Conservation (phyloP, 2,113 vertebrate genomes). For the Perognathus longimembris region DNA sequence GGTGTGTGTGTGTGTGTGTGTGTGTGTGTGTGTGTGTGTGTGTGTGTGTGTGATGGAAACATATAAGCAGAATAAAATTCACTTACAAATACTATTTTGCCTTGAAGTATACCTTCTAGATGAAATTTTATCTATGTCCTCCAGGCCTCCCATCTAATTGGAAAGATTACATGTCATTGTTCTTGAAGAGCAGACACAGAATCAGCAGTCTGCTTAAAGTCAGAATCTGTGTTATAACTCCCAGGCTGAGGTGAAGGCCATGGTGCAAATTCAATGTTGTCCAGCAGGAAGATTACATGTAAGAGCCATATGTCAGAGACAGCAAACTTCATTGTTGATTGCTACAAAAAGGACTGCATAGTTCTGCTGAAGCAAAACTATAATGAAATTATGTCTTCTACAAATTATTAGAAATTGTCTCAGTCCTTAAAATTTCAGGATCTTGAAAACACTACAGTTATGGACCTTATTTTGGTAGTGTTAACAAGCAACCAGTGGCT, state of each 20-base stretch:
- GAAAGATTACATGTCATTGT: background rate
- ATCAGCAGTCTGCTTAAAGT: background rate
- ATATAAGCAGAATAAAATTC: background rate
- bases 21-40: background rate
- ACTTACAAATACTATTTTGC: slow-evolving; percentile 25
- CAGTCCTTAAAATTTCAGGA: slow-evolving; percentile 12
- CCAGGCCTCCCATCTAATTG: background rate
- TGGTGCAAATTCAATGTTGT: background rate
- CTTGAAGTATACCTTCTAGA: background rate
- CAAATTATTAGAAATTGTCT: slow-evolving; percentile 29
- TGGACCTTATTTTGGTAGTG: slow-evolving; percentile 37
- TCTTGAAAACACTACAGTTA: background rate
- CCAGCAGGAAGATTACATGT: background rate
- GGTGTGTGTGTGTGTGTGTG: background rate
- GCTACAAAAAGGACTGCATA: background rate
- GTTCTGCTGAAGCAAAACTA: background rate
- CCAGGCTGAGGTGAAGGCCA: background rate
- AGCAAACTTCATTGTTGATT: background rate
- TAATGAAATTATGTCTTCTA: background rate
- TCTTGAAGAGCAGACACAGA: background rate
- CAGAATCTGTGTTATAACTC: background rate
- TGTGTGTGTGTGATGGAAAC: background rate
- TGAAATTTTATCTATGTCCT: background rate
- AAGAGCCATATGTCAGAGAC: background rate
- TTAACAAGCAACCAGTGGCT: background rate